Base-by-base conservation (phyloP, 2,888 invertebrate genomes). In the Tanytarsus gracilentus region DNA sequence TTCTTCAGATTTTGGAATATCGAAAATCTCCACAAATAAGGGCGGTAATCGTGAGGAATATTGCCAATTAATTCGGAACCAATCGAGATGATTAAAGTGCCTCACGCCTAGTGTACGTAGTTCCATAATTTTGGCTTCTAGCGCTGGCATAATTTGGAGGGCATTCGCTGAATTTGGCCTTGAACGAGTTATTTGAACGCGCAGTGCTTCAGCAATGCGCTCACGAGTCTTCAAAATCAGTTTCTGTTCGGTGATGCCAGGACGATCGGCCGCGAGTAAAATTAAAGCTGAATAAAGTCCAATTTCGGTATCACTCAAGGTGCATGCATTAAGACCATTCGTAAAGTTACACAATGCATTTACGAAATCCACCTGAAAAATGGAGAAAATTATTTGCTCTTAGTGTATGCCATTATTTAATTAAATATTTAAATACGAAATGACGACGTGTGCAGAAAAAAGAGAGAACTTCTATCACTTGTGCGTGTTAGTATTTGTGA, bases 11-110 rank as follows among this genome's bases (percentile, higher is more conserved):
- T 86, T 89, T 65, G 93, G 91, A 75, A 97, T 94, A 81, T 97
- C 96, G 76, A 94, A 97, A 67, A 96, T 93, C 76, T 97, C 97
- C 30, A 95, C 88, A 76, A 94, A 97, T 61, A 97, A 81, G 3
- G 95, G 93, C 50, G 96, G 96, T 67, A 96, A 79, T 63, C 86
- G 79, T 62, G 90, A 79, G 2, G 60, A 50, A 67, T 84, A 83
- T 62, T 82, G 81, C 94, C 94, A 95, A 75, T 88, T 85, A 68
- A 85, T 80, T 66, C 95, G 83, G 76, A 91, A 93, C 94, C 94
- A 97, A 71, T 85, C 83, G 68, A 96, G 78, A 68, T 90, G 84
- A 65, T 86, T 83, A 66, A 84, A 81, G 75, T 96, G 95, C 65
- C 88, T 85, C 48, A 79, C 78, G 29, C 95, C 92, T 59, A 97